These are phyloP conservation scores for Centroberyx gerrardi DNA, from an alignment of 2,797 vertebrate species.

Conservation along the genomic window DNA sequence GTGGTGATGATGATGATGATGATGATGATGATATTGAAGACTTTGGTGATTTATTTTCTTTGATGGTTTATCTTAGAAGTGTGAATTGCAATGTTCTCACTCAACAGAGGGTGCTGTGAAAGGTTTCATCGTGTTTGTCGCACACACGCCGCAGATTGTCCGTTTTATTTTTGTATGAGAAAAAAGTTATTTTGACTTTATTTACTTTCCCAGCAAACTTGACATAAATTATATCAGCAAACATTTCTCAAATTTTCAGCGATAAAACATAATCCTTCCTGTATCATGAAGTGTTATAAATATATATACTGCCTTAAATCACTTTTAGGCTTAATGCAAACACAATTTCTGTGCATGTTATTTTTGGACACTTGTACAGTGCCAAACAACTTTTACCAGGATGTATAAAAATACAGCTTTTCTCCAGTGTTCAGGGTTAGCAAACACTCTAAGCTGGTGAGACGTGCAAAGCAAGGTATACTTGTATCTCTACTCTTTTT, in stretches of 20 bases:
- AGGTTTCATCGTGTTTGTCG: conserved; percentile 58
- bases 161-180: conserved; percentile 81
- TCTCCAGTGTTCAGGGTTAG: conserved; percentile 38
- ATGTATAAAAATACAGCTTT: conserved; percentile 55
- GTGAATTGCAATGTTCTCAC: conserved; percentile 63
- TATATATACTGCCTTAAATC: conserved; percentile 78
- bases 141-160: conserved; percentile 67
- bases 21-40: conserved; percentile 10
- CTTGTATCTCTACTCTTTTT: conserved; percentile 71
- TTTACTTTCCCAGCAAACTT: conserved; percentile 61
- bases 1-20: conserved; percentile 1
- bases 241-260: conserved; percentile 48
- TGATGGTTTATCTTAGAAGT: conserved; percentile 47
- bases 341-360: conserved; percentile 73
- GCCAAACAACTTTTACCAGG: conserved; percentile 64
- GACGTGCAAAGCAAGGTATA: conserved; percentile 58
- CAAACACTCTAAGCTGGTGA: conserved; percentile 35
- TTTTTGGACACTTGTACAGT: conserved; percentile 74
- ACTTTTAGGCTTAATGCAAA: conserved; percentile 68
- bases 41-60: conserved; percentile 48
- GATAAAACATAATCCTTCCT: conserved; percentile 60
- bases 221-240: conserved; percentile 70
- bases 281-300: conserved; percentile 73
- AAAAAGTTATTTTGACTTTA: conserved; percentile 46
- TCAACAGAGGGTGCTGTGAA: conserved; percentile 55